Evolutionary conservation across 2,797 vertebrate genomes (phyloP).

Genomic region (Selene dorsalis): DNA sequence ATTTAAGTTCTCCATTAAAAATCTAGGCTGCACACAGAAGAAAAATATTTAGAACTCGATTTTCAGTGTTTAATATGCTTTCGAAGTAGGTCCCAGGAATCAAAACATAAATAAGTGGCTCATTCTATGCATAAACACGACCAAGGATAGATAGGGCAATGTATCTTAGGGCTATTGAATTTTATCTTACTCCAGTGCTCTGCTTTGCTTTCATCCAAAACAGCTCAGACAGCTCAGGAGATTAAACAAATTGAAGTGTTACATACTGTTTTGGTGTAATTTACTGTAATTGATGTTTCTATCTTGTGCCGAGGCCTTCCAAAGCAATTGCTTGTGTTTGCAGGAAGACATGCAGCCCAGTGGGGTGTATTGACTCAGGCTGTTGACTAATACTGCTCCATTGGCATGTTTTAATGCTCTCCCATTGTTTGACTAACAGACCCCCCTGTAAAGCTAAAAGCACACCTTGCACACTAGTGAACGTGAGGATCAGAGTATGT

Average conservation of each 20-base stretch:
- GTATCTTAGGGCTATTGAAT: constrained; percentile 74
- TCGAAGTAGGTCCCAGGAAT: constrained; percentile 59
- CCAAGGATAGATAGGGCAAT: constrained; percentile 53
- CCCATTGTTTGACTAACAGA: constrained; percentile 78
- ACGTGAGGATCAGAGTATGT: constrained; percentile 21
- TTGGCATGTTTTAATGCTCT: constrained; percentile 79
- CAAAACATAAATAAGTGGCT: constrained; percentile 67
- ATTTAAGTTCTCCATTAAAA: constrained; percentile 56
- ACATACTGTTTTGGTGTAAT: constrained; percentile 82
- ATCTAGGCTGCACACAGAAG: constrained; percentile 46
- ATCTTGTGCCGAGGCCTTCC: constrained; percentile 70
- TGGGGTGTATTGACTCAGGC: constrained; percentile 81
- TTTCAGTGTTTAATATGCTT: constrained; percentile 59
- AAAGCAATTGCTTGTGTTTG: constrained; percentile 81
- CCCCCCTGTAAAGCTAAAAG: constrained; percentile 58
- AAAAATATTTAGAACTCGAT: constrained; percentile 64
- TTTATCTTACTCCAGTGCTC: constrained; percentile 68
- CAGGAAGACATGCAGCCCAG: constrained; percentile 78
- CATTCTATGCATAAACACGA: constrained; percentile 62
- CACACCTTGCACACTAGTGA: constrained; percentile 53
- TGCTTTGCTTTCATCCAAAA: constrained; percentile 75
- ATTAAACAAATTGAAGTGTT: constrained; percentile 82
- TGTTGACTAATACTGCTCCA: constrained; percentile 79
- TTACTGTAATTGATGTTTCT: constrained; percentile 83
- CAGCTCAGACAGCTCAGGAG: constrained; percentile 71